Percentiles rank a stretch among this genome's conserved stretches.
Conservation (phyloP, 2,113 vertebrate genomes). For the Lycaon pictus region DNA sequence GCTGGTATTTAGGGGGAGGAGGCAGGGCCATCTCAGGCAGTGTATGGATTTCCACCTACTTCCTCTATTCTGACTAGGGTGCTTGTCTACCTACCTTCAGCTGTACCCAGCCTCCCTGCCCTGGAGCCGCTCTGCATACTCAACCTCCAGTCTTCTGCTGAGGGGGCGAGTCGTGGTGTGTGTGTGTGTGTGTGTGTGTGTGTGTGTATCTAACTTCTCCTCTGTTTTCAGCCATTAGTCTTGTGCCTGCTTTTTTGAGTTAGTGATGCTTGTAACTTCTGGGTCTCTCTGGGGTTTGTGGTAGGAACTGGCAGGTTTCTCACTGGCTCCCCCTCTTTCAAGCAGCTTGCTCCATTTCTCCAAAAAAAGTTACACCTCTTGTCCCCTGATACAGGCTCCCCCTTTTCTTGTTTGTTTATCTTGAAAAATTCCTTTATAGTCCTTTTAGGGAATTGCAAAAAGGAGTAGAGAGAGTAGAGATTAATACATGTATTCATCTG, state of each 20-base stretch:
- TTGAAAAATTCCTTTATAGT: background rate
- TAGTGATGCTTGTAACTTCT: background rate
- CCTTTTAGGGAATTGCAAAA: background rate
- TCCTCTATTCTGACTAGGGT: background rate
- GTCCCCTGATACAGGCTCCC: background rate
- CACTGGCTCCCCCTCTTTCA: background rate
- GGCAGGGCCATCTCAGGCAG: background rate
- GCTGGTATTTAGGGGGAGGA: background rate
- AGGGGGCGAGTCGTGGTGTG: accelerated
- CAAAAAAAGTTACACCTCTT: background rate
- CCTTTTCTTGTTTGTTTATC: background rate
- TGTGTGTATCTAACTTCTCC: background rate
- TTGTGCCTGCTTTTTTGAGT: background rate
- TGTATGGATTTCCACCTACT: background rate
- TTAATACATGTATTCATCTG: background rate
- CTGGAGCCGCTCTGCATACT: background rate
- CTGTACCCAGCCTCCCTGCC: background rate
- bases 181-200: background rate
- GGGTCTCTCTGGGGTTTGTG: background rate
- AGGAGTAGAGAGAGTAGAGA: background rate
- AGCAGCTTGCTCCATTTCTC: background rate
- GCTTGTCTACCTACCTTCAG: background rate
- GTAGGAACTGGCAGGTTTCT: background rate
- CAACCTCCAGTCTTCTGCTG: background rate
- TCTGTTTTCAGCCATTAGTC: background rate